Conservation (phyloP, 2,888 invertebrate species). For the Cantharis flavilabris region DNA sequence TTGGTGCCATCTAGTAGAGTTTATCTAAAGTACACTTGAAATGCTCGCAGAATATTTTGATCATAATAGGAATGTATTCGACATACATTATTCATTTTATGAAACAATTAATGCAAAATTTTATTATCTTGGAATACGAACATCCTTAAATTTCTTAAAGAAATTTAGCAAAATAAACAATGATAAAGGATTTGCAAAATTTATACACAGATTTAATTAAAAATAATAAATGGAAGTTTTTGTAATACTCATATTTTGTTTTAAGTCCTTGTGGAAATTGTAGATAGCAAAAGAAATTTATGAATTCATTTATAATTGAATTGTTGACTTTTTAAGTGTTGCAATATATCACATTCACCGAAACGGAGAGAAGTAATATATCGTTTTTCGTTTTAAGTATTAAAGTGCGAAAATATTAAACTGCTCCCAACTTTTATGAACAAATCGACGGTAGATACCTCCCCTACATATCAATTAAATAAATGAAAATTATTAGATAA, state of each 20-base stretch:
- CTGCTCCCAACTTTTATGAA: neutral
- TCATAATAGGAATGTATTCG: neutral
- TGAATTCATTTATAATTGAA: neutral
- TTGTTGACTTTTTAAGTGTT: neutral
- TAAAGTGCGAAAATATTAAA: neutral
- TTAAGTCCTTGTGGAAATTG: neutral
- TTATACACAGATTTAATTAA: neutral
- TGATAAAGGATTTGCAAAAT: neutral
- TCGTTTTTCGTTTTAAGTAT: neutral
- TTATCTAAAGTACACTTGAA: neutral
- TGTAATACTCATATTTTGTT: neutral
- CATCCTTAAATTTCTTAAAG: neutral
- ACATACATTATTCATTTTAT: neutral
- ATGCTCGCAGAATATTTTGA: neutral
- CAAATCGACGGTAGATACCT: neutral
- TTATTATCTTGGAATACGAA: neutral
- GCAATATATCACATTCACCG: neutral
- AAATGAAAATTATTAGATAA: neutral
- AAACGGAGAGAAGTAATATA: neutral
- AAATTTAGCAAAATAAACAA: neutral
- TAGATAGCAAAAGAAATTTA: neutral
- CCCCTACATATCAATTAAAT: neutral
- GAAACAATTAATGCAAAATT: neutral
- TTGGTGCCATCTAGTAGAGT: neutral
- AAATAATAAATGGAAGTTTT: neutral